These are phyloP conservation scores for Halyomorpha halys DNA, from an alignment of 1,140 invertebrate species.

Conservation along the genomic window DNA sequence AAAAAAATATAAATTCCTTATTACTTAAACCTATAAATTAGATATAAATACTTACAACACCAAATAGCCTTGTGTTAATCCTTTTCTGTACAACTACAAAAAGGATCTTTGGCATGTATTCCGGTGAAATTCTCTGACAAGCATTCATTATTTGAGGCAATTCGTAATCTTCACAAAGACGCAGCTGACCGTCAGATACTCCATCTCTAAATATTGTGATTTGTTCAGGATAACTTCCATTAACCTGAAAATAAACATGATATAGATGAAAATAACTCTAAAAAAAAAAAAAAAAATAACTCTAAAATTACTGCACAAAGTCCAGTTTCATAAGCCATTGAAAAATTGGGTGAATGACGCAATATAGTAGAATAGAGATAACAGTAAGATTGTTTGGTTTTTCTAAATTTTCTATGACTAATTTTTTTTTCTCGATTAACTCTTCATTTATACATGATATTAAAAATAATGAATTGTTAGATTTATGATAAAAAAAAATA, in stretches of 20 bases:
- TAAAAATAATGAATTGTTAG: no score
- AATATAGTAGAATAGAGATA: no score
- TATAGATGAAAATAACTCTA: not conserved
- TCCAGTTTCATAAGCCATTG: no score
- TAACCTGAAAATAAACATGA: slow-evolving; percentile 38
- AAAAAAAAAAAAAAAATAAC: no score
- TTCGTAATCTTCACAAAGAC: slow-evolving; percentile 59
- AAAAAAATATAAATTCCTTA: no score
- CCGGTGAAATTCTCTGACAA: slow-evolving; percentile 42
- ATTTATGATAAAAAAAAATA: not conserved
- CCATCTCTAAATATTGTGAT: slow-evolving; percentile 88
- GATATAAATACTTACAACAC: slow-evolving; percentile 1
- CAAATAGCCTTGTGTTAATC: slow-evolving; percentile 73
- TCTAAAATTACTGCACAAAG: no score
- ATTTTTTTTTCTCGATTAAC: not conserved
- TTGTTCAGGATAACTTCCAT: slow-evolving; percentile 57
- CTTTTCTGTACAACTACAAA: slow-evolving; percentile 84
- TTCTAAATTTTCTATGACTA: no score
- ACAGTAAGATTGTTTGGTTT: no score
- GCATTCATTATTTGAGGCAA: slow-evolving; percentile 59
- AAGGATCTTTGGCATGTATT: slow-evolving; percentile 56
- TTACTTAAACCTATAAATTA: no score
- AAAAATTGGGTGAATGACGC: no score
- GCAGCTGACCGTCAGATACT: slow-evolving; percentile 78
- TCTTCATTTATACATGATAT: no score